Base-by-base conservation (phyloP, 2,888 invertebrate genomes). In the Dendrolimus pini region DNA sequence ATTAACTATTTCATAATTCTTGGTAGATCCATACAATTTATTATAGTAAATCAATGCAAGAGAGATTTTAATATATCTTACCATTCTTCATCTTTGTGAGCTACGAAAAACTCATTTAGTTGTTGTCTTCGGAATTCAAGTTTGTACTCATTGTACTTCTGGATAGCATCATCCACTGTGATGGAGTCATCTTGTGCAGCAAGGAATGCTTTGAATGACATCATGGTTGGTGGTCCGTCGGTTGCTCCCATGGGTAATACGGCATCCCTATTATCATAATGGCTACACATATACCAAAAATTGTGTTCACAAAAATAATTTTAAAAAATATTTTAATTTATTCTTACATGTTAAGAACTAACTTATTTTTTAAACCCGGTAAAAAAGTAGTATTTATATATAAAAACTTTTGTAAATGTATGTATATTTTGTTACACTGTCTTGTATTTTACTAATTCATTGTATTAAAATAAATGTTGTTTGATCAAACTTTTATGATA, bases 11-110 rank as follows among this genome's bases (percentile, higher is more conserved):
- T 30, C 30, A 30, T 30, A 30, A 30, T 30, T 30, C 30, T 30
- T 30, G 30, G 30, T 30, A 30, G 30, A 30, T 14, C 1, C 14
- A 14, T 30, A 30, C 30, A 30, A 30, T 30, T 30, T 30, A 30
- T 30, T 54, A 59, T 54, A 41, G 41, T 55, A 55, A 54, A 56
- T 59, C 41, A 54, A 59, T 59, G 54, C 59, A 61, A 57, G 41
- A 13, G 6, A 30, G 3, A 30, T 30, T 30, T 30, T 30, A 58
- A 56, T 62, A 55, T 57, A 58, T 88, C 96, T 92, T 93, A 99
- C 99, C 99, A 99, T 95, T 99, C 99, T 88, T 99, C 99, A 77
- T 99, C 99, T 90, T 99, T 99, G 92, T 99, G 99, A 55, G 97
- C 96, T 72, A 99, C 96, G 91, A 99, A 99, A 92, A 99, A 99